Base-by-base conservation (phyloP, 2,888 invertebrate species). In the Malthinus flaveolus region DNA sequence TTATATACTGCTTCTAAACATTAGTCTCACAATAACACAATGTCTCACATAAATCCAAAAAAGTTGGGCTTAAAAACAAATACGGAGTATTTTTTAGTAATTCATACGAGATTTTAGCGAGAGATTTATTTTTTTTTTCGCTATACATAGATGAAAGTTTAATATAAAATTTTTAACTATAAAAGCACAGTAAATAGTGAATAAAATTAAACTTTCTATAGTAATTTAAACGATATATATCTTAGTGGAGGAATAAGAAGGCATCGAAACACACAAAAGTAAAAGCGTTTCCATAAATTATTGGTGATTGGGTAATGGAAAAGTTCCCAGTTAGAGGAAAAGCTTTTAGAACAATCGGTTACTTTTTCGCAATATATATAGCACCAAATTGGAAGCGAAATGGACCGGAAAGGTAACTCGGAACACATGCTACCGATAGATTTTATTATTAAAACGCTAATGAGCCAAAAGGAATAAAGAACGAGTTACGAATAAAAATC, bases 261-360 rank as follows among this genome's bases (percentile, higher is more conserved):
- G 54, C 50, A 59, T 46, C 49, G 53, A 37, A 54, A 54, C 15
- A 44, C 49, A 50, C 55, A 60, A 54, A 61, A 61, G 56, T 53
- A 57, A 61, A 57, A 61, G 56, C 57, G 57, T 57, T 54, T 56
- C 61, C 56, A 61, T 61, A 61, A 61, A 61, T 61, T 61, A 61
- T 61, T 61, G 49, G 61, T 52, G 61, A 61, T 57, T 57, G 57
- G 57, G 57, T 61, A 61, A 61, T 61, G 61, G 61, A 61, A 61
- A 61, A 61, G 61, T 61, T 61, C 61, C 49, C 54, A 54, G 57
- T 57, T 57, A 61, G 53, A 57, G 57, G 45, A 61, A 61, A 61
- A 56, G 57, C 61, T 61, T 61, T 61, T 61, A 61, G 57, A 57
- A 61, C 61, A 61, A 61, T 57, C 61, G 54, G 56, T 57, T 60